Evolutionary conservation across 2,797 vertebrate genomes (phyloP), one percentile per base, ranked within the genome.

Genomic region (Lagodon rhomboides): DNA sequence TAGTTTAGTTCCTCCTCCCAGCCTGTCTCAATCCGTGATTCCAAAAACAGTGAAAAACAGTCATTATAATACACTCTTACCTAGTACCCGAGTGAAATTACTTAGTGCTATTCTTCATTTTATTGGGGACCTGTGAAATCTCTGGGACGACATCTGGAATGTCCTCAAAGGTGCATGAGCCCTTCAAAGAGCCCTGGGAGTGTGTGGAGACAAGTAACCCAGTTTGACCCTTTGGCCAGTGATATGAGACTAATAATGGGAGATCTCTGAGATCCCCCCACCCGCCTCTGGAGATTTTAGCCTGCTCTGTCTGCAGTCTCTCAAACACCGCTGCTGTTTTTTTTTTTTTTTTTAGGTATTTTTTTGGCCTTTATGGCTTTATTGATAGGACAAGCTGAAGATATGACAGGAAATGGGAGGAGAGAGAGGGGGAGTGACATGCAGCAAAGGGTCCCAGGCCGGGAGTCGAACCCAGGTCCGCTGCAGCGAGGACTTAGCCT

Each of bases 11-110:
- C 77, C 79, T 71, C 73, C 68, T 68, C 83, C 83, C 47, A 56
- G 73, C 44, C 70, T 54, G 79, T 92, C 89, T 92, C 87, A 84
- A 93, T 93, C 86, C 84, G 80, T 90, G 85, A 90, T 92, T 87
- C n/a, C n/a, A n/a, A n/a, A n/a, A n/a, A n/a, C n/a, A n/a, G n/a
- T n/a, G n/a, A n/a, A 92, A 81, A 91, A 84, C 60, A 77, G 86
- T 90, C 88, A 77, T 90, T 84, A 92, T 90, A 81, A 86, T 83
- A 84, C 51, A 59, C 51, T 64, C 74, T 66, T 15, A n/a, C 64
- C 64, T 16, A 18, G 68, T 64, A 69, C 81, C 74, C 61, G 0
- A n/a, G 47, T 73, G 46, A 79, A 85, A 86, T 88, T 72, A 85
- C 77, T 68, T 69, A 22, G 6, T 62, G 55, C 50, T 80, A 23